Evolutionary conservation across 92 coral and sea anemone species (phyloP), one percentile per base, ranked within the genome.

Genomic region (Pocillopora meandrina): DNA sequence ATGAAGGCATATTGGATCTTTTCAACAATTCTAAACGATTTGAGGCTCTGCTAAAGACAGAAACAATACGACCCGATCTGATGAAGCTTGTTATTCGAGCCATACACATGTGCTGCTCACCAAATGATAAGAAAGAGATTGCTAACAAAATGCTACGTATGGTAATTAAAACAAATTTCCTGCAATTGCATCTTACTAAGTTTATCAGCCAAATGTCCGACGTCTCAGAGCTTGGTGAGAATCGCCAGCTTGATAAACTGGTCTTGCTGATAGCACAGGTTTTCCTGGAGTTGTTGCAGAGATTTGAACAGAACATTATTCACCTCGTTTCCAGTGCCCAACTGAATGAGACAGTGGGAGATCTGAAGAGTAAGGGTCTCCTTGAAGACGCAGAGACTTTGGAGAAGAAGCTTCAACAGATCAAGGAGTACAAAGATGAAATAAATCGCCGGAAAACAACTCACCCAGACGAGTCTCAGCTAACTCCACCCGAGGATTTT

Each of bases 401-500:
- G 60, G 66, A 73, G 9, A 56, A 74, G 21, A 87, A 84, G 49
- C 66, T 91, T 1, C 68, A 75, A 55, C 65, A 55, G 26, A 66
- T 89, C 26, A 84, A 82, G n/a, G 78, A 56, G 17, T 63, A 89
- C 62, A 84, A 58, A 60, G 86, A 88, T 12, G 84, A 78, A 19
- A 74, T 92, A 15, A 71, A 35, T 55, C 75, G 67, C 33, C 81
- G 72, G 42, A 78, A 49, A 78, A 63, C 65, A 33, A 77, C 66
- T 55, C 89, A 72, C 56, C 73, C 75, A 36, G 73, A 35, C 17
- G 81, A 63, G n/a, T 61, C 78, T n/a, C 70, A n/a, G 12, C 80
- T 61, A 55, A 77, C 18, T 13, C 98, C 98, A 34, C 96, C 96
- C 1, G 71, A 93, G 62, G 86, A 95, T 52, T 95, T 89, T 35